Evolutionary conservation across 1,140 invertebrate species (phyloP).

Genomic region (Halictus rubicundus): DNA sequence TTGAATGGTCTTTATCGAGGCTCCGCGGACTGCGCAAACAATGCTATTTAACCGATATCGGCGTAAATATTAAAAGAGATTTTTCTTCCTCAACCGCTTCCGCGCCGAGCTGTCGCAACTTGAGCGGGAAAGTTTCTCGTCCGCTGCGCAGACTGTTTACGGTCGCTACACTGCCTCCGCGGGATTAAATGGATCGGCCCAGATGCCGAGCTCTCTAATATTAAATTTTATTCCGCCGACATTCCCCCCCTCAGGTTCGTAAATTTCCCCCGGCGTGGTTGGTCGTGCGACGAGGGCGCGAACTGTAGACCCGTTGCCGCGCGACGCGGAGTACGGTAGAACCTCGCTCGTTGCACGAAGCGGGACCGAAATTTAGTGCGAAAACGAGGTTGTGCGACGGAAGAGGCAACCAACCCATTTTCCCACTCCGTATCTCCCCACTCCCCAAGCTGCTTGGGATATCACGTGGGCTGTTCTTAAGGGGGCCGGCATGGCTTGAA

Average conservation of each 20-base stretch:
- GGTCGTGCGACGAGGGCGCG: not conserved
- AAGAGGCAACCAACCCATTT: too few relatives aligned
- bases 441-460: too few relatives aligned
- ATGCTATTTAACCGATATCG: not conserved
- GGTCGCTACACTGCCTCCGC: not conserved
- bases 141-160: not conserved
- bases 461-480: too few relatives aligned
- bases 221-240: constrained; percentile 35
- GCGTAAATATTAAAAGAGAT: constrained; percentile 21
- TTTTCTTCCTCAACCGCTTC: constrained; percentile 5
- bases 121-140: not conserved
- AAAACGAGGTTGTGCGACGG: too few relatives aligned
- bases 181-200: constrained; percentile 34
- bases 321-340: not conserved
- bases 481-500: too few relatives aligned
- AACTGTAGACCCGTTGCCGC: not conserved
- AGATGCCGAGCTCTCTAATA: constrained; percentile 17
- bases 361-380: too few relatives aligned
- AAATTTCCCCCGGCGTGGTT: constrained; percentile 14
- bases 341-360: not conserved
- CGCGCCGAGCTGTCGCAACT: not conserved
- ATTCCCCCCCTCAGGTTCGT: constrained; percentile 18
- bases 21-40: too few relatives aligned
- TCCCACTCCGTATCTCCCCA: too few relatives aligned
- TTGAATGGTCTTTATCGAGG: constrained; percentile 7